Percentiles rank a stretch among this genome's conserved stretches.
phyloP scores from a whole-genome alignment of 2,888 invertebrate species.

The Lasioglossum figueresi region DNA sequence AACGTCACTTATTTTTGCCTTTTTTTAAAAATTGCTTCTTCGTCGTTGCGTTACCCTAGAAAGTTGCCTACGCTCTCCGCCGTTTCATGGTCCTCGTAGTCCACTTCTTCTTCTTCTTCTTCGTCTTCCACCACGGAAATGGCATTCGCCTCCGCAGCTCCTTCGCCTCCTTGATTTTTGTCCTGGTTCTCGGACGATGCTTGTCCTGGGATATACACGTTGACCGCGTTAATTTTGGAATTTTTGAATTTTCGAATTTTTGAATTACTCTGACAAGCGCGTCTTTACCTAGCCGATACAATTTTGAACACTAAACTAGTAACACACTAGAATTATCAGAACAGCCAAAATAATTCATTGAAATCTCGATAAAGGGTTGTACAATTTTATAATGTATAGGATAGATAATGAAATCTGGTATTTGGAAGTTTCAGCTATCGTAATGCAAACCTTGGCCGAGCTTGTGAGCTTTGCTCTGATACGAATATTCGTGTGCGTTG shows the following conservation, averaged over 20 bases:
- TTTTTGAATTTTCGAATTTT: too few species aligned
- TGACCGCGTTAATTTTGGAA: not conserved
- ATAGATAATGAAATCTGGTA: not conserved
- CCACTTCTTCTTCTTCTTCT: slow-evolving; percentile 30
- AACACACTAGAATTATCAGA: too few species aligned
- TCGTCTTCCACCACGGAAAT: slow-evolving; percentile 53
- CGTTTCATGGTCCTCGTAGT: slow-evolving; percentile 57
- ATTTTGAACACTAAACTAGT: not conserved
- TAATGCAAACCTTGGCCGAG: slow-evolving; percentile 70
- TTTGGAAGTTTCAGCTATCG: not conserved
- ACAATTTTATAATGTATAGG: not conserved
- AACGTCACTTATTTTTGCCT: not conserved
- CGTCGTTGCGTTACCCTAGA: slow-evolving; percentile 29
- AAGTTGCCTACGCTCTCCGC: slow-evolving; percentile 56
- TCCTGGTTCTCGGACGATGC: slow-evolving; percentile 64
- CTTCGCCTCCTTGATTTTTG: slow-evolving; percentile 69
- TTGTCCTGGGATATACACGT: slow-evolving; percentile 59
- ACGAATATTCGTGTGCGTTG: slow-evolving; percentile 89
- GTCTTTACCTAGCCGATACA: not conserved
- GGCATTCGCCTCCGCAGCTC: slow-evolving; percentile 48
- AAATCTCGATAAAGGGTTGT: not conserved
- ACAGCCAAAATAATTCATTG: not conserved
- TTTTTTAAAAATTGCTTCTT: slow-evolving; percentile 10
- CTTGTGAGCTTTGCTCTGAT: slow-evolving; percentile 76
- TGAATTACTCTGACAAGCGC: too few species aligned